Evolutionary conservation across 2,888 invertebrate genomes (phyloP).

Genomic region (Acronicta leporina): DNA sequence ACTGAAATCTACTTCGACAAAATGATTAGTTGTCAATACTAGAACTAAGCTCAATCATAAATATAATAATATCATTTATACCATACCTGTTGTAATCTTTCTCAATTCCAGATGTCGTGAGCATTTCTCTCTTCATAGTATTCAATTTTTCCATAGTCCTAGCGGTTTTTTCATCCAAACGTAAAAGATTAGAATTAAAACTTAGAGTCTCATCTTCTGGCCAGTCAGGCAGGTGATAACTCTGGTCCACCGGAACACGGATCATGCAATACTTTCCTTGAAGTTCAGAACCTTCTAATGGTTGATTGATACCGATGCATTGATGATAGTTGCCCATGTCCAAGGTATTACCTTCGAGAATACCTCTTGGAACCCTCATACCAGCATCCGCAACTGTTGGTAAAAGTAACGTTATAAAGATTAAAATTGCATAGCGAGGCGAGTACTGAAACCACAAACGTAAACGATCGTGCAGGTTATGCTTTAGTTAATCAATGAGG

Average conservation of each 20-base stretch:
- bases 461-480: no score
- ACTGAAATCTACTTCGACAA: no score
- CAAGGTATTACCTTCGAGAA: constrained; percentile 56
- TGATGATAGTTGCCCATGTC: constrained; percentile 69
- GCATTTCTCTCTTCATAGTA: constrained; percentile 17
- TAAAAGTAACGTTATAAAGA: not conserved
- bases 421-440: not conserved
- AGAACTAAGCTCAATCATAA: not conserved
- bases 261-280: constrained; percentile 72
- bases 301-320: constrained; percentile 62
- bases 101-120: constrained; percentile 32
- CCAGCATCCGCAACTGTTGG: constrained; percentile 67
- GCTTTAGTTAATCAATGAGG: no score
- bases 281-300: constrained; percentile 44
- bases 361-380: constrained; percentile 61
- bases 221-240: constrained; percentile 35
- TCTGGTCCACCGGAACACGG: constrained; percentile 57
- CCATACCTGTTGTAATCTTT: constrained; percentile 36
- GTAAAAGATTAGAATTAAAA: constrained; percentile 44
- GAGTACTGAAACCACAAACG: no score
- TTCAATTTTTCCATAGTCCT: constrained; percentile 19
- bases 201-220: constrained; percentile 1
- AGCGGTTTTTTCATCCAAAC: constrained; percentile 35
- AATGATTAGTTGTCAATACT: no score
- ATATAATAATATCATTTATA: no score